Conservation (phyloP, 2,888 invertebrate species). For the Cosmia pyralina region DNA sequence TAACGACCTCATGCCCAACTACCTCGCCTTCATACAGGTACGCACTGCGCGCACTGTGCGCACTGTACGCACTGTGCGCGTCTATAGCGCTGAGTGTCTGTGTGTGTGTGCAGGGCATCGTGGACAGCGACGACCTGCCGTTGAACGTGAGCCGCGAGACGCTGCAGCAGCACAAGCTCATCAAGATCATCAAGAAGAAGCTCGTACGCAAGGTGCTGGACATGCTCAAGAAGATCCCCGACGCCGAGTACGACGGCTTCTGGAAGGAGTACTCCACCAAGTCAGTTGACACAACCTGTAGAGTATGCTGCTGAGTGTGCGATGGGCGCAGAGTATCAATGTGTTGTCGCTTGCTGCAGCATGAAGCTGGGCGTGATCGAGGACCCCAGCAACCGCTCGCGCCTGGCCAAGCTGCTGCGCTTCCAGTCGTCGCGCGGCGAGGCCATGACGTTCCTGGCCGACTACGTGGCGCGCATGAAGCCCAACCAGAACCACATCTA, state of each 20-base stretch:
- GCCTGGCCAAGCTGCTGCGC: slow-evolving; percentile 97
- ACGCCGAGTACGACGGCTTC: slow-evolving; percentile 97
- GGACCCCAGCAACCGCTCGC: slow-evolving; percentile 98
- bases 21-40: slow-evolving; percentile 96
- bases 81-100: not conserved
- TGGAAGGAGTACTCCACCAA: slow-evolving; percentile 99
- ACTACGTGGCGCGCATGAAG: slow-evolving; percentile 98
- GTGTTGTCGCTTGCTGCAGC: slow-evolving; percentile 79
- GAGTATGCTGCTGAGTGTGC: not conserved
- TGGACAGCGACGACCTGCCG: slow-evolving; percentile 99
- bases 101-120: slow-evolving; percentile 93
- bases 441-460: slow-evolving; percentile 94
- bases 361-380: slow-evolving; percentile 99
- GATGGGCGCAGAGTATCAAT: not conserved
- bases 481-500: slow-evolving; percentile 98
- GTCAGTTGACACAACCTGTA: slow-evolving; percentile 72
- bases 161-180: slow-evolving; percentile 99
- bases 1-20: slow-evolving; percentile 99
- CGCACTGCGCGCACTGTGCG: slow-evolving; percentile 84
- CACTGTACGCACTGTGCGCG: too few relatives aligned
- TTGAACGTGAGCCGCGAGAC: slow-evolving; percentile 99
- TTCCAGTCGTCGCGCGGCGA: slow-evolving; percentile 95
- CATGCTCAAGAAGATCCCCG: slow-evolving; percentile 98
- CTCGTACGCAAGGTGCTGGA: slow-evolving; percentile 98
- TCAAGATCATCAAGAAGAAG: slow-evolving; percentile 99